Evolutionary conservation across 2,797 vertebrate species (phyloP), one percentile per base, ranked within the genome.

Genomic region (Podarcis siculus): DNA sequence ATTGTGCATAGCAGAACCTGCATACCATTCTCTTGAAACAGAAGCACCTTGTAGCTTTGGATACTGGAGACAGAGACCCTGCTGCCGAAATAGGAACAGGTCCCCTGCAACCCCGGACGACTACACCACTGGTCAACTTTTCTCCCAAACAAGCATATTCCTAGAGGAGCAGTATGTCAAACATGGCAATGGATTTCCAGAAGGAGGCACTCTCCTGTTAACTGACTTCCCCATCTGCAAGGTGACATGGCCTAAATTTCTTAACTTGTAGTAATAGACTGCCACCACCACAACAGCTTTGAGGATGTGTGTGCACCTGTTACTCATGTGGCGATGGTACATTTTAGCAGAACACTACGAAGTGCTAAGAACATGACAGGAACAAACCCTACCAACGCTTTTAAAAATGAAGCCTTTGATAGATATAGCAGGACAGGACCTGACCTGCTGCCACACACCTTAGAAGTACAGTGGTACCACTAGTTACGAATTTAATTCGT

Each of bases 331-430:
- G 82, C 27, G 30, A 85, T 35, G 8, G 30, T n/a, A 71, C 27
- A 13, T 84, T 86, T 79, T 7, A 84, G 88, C 90, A 87, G 87
- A 91, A 27, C 4, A 58, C 66, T 42, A 58, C 2, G n/a, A 67
- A 90, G 87, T 85, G 55, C 78, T 85, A 75, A 75, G 58, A 88
- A 82, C 45, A 82, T 21, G 30, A 86, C 32, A 3, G 83, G 61
- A 42, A 5, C 8, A 35, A 32, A 58, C 7, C 12, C n/a, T 42
- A 35, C n/a, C 23, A 86, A 49, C 42, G 19, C 30, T 35, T 67
- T 66, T 64, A n/a, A 66, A 77, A 77, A 67, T 45, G 9, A 67
- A 82, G 49, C n/a, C 17, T 19, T 64, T 37, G 71, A 35, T 35
- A 58, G 2, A 64, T 64, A 19, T 64, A 82, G 30, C 15, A 82